A percentile compares a stretch with the other conserved stretches of the same genome.
These are phyloP conservation scores for Listronotus oregonensis DNA, from an alignment of 1,140 invertebrate genomes.

Conservation along the genomic window DNA sequence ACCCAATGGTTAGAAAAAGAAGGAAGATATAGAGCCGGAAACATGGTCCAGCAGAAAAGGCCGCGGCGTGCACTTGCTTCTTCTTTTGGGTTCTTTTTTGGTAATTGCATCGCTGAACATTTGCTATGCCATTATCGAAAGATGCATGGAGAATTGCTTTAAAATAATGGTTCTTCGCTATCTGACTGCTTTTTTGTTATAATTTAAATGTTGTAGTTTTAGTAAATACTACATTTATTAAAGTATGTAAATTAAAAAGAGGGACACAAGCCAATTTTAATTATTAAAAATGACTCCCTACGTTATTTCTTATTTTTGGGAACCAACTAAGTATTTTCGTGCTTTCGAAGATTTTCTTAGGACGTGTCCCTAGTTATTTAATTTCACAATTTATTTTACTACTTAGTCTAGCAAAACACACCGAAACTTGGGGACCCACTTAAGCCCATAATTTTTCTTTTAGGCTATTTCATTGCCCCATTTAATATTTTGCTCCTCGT, in stretches of 20 bases:
- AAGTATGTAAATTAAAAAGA: neutral
- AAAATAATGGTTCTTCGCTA: conserved; percentile 26
- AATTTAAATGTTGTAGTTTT: neutral
- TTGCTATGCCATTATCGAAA: conserved; percentile 35
- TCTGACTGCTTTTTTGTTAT: neutral
- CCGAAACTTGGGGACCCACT: too few relatives aligned
- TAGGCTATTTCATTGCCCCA: too few relatives aligned
- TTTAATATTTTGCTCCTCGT: too few relatives aligned
- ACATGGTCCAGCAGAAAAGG: conserved; percentile 44
- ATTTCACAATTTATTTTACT: too few relatives aligned
- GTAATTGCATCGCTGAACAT: conserved; percentile 31
- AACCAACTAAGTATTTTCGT: too few relatives aligned
- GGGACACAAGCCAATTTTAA: neutral
- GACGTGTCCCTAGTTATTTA: too few relatives aligned
- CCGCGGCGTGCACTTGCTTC: conserved; percentile 1
- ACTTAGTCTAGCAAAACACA: too few relatives aligned
- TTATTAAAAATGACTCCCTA: neutral
- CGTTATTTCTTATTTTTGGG: too few relatives aligned
- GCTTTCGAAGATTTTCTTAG: too few relatives aligned
- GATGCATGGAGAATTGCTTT: conserved; percentile 26
- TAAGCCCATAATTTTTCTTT: too few relatives aligned
- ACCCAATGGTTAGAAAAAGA: conserved; percentile 27
- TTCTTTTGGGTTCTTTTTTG: conserved; percentile 29
- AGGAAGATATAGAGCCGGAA: conserved; percentile 39
- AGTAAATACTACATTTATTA: conserved; percentile 13